A percentile compares a stretch with the other conserved stretches of the same genome.
Evolutionary conservation across 2,113 vertebrate genomes (phyloP).

Genomic region (Phylloscopus trochiloides): DNA sequence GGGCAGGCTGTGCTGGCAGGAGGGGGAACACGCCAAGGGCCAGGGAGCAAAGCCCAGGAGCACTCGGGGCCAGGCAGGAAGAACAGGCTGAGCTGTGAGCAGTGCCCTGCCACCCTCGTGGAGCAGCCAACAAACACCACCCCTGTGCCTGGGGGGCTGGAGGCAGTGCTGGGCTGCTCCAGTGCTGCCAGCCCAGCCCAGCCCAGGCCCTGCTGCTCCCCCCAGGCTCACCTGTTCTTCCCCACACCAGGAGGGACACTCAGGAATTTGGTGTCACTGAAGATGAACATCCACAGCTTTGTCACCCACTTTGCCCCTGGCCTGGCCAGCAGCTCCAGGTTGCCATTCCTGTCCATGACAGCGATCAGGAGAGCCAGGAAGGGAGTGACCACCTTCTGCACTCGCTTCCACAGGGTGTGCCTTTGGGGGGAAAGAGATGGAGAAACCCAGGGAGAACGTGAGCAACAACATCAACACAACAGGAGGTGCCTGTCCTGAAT

Average conservation of each 20-base stretch:
- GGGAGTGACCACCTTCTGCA: constrained; percentile 83
- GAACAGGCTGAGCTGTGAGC: background rate
- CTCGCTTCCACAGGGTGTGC: constrained; percentile 88
- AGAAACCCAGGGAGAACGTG: background rate
- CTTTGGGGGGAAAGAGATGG: constrained; percentile 63
- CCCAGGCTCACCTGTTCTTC: constrained; percentile 69
- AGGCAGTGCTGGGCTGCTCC: background rate
- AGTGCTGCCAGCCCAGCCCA: background rate
- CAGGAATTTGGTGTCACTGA: constrained; percentile 82
- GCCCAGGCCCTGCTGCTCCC: background rate
- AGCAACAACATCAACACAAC: background rate
- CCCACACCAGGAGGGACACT: constrained; percentile 67
- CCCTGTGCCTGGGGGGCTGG: fast-evolving
- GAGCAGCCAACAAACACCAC: background rate
- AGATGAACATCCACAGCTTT: constrained; percentile 90
- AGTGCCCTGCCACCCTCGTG: background rate
- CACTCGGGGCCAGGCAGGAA: background rate
- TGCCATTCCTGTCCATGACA: constrained; percentile 85
- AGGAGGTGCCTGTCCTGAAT: background rate
- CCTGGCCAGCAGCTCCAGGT: constrained; percentile 84
- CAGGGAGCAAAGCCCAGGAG: background rate
- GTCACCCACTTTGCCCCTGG: constrained; percentile 65
- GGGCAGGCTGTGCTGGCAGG: background rate
- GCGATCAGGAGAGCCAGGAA: constrained; percentile 86
- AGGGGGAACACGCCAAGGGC: background rate